Evolutionary conservation across 2,113 vertebrate genomes (phyloP), one percentile per base, ranked within the genome.

Genomic region (Dasyurus viverrinus): DNA sequence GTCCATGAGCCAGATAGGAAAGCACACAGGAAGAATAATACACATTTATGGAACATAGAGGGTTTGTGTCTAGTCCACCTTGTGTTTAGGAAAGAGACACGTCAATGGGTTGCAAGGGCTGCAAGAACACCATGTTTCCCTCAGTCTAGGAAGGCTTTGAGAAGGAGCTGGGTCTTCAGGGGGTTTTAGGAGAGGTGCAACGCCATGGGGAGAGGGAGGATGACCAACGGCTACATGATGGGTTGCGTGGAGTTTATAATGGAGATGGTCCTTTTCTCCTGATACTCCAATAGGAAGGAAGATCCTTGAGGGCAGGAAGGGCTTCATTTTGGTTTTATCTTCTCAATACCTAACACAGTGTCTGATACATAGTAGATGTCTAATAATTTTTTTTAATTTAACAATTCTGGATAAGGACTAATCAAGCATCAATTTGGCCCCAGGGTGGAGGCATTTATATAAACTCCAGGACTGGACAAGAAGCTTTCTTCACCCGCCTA

Each of bases 1-100:
- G 11, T 84, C 50, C 90, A 60, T 46, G 90, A 89, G 91, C 25
- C 6, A 92, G 2, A 48, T 91, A 47, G 54, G 54, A 96, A 92
- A 54, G 2, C 53, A 92, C 47, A 53, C 46, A 84, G 76, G 91
- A 91, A 92, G 91, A 95, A 93, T 68, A 94, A 95, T 90, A 16
- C 54, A 92, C 46, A 50, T 57, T 93, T 89, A 89, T 2, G 93
- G 22, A 2, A 90, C 19, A 8, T 52, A 30, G 46, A 93, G 46
- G 53, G 53, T 76, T 57, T 93, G 36, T 42, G 25, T 53, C 26
- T 22, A 36, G 47, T 14, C 68, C 42, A 22, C 53, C 26, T 8
- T 30, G 92, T 54, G 46, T 91, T 91, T 91, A 26, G 95, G 47
- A 26, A 47, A 90, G 46, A 27, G 47, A 24, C 9, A 14, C 46